Evolutionary conservation across 2,113 vertebrate species (phyloP).

Genomic region (Rhadina sibilatrix): DNA sequence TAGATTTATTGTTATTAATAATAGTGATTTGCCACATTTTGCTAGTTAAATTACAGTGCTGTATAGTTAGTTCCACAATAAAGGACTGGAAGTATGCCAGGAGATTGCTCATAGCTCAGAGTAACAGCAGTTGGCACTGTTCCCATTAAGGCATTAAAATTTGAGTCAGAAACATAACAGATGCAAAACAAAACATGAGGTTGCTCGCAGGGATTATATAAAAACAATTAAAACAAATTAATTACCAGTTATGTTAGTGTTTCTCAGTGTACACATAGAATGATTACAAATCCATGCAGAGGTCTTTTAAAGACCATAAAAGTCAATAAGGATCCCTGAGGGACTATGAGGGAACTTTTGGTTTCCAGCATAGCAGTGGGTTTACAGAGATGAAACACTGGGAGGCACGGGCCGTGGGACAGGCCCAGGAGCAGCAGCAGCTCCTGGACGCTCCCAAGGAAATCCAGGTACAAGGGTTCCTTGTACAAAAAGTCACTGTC

Average conservation of each 20-base stretch:
- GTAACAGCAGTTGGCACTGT: conserved; percentile 64
- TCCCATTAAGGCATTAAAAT: conserved; percentile 74
- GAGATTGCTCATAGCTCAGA: conserved; percentile 67
- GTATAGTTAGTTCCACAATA: conserved; percentile 71
- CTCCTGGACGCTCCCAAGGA: not conserved
- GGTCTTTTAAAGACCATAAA: conserved; percentile 51
- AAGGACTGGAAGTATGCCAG: conserved; percentile 66
- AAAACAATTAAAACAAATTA: conserved; percentile 77
- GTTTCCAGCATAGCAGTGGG: not conserved
- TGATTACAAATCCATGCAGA: conserved; percentile 48
- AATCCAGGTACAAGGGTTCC: not conserved
- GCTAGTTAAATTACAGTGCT: conserved; percentile 73
- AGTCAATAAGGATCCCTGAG: conserved; percentile 10
- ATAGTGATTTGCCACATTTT: conserved; percentile 73
- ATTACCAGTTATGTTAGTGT: conserved; percentile 68
- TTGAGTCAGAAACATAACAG: conserved; percentile 73
- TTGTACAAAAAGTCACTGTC: not conserved
- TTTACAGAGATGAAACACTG: not conserved
- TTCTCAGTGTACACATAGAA: conserved; percentile 7
- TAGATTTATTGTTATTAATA: conserved; percentile 74
- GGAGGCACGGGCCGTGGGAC: not conserved
- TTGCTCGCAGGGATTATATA: conserved; percentile 69
- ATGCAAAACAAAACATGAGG: conserved; percentile 74
- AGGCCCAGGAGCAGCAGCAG: not conserved
- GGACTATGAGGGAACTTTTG: not conserved